phyloP scores from a whole-genome alignment of 64 coral and sea anemone species.

The Acropora yongei region DNA sequence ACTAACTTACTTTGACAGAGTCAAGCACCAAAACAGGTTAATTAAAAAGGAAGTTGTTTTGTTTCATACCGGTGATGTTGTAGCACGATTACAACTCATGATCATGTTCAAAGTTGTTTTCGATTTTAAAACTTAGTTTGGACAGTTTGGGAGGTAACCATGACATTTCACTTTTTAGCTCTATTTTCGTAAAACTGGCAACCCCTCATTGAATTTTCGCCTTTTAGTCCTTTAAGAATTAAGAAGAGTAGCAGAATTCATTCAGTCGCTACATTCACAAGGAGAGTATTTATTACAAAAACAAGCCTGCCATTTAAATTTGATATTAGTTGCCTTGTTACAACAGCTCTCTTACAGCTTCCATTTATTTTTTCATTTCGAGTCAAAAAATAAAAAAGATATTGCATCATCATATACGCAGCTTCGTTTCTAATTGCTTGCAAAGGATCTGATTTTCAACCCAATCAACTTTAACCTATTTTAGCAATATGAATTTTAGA shows the following conservation, averaged over 20 bases:
- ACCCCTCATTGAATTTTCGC: neutral
- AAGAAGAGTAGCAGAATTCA: neutral
- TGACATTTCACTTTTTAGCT: too few species aligned
- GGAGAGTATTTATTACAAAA: constrained; percentile 34
- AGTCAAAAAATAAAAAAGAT: constrained; percentile 19
- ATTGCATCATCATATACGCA: neutral
- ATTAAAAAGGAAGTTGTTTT: constrained; percentile 7
- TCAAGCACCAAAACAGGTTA: neutral
- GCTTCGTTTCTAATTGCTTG: neutral
- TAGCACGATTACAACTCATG: neutral
- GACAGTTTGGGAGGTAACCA: too few species aligned
- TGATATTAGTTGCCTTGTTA: constrained; percentile 19
- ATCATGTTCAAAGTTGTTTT: neutral
- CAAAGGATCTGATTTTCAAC: neutral
- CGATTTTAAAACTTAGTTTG: neutral
- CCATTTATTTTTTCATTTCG: constrained; percentile 3
- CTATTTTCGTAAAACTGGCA: too few species aligned
- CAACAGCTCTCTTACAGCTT: neutral
- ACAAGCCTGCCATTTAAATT: constrained; percentile 32
- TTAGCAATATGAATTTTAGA: neutral
- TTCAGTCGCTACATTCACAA: constrained; percentile 9
- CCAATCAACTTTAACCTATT: constrained; percentile 29
- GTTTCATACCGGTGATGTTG: neutral
- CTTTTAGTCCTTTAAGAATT: neutral
- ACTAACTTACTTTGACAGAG: constrained; percentile 22